phyloP scores from a whole-genome alignment of 1,140 invertebrate species.

The Drosophila erecta region DNA sequence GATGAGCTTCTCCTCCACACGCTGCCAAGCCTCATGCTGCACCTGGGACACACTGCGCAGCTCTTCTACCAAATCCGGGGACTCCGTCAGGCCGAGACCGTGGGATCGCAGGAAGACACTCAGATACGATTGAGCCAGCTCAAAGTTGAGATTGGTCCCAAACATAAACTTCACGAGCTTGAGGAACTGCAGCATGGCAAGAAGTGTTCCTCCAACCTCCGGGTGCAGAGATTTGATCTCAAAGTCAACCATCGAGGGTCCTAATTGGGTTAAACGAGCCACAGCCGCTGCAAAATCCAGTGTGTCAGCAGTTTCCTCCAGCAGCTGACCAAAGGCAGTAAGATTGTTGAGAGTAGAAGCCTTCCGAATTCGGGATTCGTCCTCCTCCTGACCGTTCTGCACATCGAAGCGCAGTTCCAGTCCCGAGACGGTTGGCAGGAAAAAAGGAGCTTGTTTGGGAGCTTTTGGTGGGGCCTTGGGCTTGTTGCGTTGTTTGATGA shows the following conservation, averaged over 20 bases:
- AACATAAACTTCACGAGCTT: conserved; percentile 91
- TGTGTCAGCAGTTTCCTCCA: conserved; percentile 84
- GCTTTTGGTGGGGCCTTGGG: conserved; percentile 93
- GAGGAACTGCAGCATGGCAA: conserved; percentile 92
- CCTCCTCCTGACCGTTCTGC: conserved; percentile 84
- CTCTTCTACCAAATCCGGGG: conserved; percentile 86
- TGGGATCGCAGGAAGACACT: conserved; percentile 95
- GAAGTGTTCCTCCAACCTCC: conserved; percentile 88
- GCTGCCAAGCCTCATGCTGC: conserved; percentile 88
- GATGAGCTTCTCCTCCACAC: conserved; percentile 89
- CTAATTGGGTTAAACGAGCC: conserved; percentile 91
- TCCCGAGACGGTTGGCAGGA: conserved; percentile 95
- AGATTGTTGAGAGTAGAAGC: conserved; percentile 87
- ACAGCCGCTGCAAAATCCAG: conserved; percentile 87
- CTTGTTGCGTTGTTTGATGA: conserved; percentile 96
- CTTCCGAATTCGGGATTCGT: conserved; percentile 86
- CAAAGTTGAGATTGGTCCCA: conserved; percentile 92
- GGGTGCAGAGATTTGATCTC: conserved; percentile 93
- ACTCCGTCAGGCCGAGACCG: conserved; percentile 87
- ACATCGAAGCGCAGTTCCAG: conserved; percentile 93
- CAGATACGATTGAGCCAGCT: conserved; percentile 96
- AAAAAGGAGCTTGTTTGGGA: conserved; percentile 96
- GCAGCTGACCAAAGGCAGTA: conserved; percentile 88
- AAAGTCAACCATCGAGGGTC: conserved; percentile 94
- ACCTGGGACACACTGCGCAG: conserved; percentile 87